Base-by-base conservation (phyloP, 2,888 invertebrate genomes). In the Eulithis prunata region DNA sequence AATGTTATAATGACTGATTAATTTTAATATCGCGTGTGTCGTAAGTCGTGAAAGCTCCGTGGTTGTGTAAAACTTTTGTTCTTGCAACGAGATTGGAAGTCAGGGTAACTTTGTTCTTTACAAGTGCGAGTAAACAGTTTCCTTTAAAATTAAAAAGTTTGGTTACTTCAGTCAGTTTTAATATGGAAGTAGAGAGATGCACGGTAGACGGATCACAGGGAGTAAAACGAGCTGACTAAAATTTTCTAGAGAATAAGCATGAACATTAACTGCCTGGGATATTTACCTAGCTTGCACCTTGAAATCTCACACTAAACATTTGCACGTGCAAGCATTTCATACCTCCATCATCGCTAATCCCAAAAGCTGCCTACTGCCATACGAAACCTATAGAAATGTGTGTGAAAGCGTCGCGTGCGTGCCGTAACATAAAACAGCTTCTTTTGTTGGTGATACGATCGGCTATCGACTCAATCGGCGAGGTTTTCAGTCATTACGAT, bases 351-450 rank as follows among this genome's bases (percentile, higher is more conserved):
- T 59, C 69, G 64, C 57, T 70, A 72, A 71, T 73, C 69, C 69
- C 32, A 51, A 68, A 58, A 62, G 61, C 62, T 68, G 64, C 59
- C 58, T 53, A 32, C 32, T 32, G 4, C 32, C 5, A 64, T 68
- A 69, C 62, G 65, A 70, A 70, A 71, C 66, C 67, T 69, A 66
- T 68, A 66, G 63, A 69, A 61, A 64, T 60, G 62, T 70, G 59
- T 68, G 65, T 78, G 78, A 81, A 84, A 81, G 78, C 76, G 83
- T 83, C 82, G 79, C 79, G 85, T 84, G 83, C 92, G 90, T 91
- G 92, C 87, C 82, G 78, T 75, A 82, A 89, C 89, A 92, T 91
- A 86, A 90, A 91, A 85, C 84, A 89, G 87, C 83, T 86, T 82
- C 89, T 87, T 90, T 91, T 89, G 91, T 90, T 84, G 76, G 79